These are phyloP conservation scores for Columba livia DNA, from an alignment of 2,113 vertebrate species.

Conservation along the genomic window DNA sequence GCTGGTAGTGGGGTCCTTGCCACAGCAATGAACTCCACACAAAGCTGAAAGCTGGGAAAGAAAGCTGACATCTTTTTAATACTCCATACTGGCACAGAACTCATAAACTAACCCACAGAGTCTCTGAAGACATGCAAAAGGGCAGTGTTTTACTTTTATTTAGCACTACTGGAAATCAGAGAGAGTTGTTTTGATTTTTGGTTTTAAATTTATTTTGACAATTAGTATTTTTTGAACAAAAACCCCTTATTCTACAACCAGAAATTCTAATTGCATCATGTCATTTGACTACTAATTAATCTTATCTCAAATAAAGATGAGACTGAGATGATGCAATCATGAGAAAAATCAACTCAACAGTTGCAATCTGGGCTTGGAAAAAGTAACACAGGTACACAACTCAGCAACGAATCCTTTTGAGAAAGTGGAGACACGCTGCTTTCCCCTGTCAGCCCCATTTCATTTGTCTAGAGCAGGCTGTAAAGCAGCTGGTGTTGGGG, in stretches of 20 bases:
- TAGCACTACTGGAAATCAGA: background rate
- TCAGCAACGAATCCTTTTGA: background rate
- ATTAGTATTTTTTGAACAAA: background rate
- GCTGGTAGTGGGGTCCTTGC: background rate
- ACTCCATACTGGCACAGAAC: background rate
- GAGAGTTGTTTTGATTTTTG: background rate
- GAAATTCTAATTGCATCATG: background rate
- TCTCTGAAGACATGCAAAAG: background rate
- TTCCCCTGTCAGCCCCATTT: background rate
- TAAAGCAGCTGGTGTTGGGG: background rate
- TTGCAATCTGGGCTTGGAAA: background rate
- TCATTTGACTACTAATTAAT: background rate
- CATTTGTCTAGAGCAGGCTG: background rate
- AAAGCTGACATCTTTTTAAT: background rate
- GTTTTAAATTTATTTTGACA: background rate
- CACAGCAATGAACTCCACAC: background rate
- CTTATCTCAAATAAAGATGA: background rate
- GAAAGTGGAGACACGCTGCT: background rate
- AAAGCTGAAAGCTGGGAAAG: background rate
- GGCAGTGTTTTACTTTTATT: background rate
- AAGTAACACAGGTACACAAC: background rate
- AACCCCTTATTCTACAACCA: background rate
- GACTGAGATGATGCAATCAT: background rate
- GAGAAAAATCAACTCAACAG: background rate
- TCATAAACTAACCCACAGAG: background rate